Base-by-base conservation (phyloP, 2,888 invertebrate species). In the Pammene aurita region DNA sequence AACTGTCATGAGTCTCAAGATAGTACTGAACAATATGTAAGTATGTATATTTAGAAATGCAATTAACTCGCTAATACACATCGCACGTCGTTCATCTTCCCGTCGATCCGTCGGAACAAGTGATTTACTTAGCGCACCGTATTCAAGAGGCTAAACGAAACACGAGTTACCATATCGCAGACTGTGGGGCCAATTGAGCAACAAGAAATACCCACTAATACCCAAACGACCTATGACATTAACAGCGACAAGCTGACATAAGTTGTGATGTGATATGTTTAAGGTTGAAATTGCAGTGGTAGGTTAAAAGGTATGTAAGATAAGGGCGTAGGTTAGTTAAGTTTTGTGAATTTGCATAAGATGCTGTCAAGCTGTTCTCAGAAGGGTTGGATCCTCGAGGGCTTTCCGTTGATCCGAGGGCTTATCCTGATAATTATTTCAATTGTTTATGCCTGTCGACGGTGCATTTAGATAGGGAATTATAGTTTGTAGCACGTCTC, bases 371-470 rank as follows among this genome's bases (percentile, higher is more conserved):
- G 66, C 73, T 77, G 78, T 82, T 80, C 85, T 85, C 81, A 82
- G 89, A 92, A 91, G 92, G 92, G 92, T 91, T 90, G 84, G 84
- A 87, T 87, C 87, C 91, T 89, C 90, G 80, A 87, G 92, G 91
- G 90, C 86, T 88, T 87, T 86, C 82, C 82, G 76, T 77, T 89
- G 89, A 91, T 91, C 91, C 90, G 78, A 83, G 81, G 84, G 89
- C 88, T 92, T 92, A 92, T 90, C 90, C 90, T 86, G 91, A 92
- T 92, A 92, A 92, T 92, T 92, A 92, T 92, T 92, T 92, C 91
- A 91, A 92, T 91, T 92, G 92, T 92, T 92, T 91, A 90, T 91
- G 90, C 90, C 86, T 90, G 91, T 91, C 92, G 88, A 88, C 91
- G 85, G 83, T 89, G 91, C 89, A 92, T 92, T 92, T 91, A 91